Conservation (phyloP, 2,113 vertebrate species). For the Chlorodrepanis virens region DNA sequence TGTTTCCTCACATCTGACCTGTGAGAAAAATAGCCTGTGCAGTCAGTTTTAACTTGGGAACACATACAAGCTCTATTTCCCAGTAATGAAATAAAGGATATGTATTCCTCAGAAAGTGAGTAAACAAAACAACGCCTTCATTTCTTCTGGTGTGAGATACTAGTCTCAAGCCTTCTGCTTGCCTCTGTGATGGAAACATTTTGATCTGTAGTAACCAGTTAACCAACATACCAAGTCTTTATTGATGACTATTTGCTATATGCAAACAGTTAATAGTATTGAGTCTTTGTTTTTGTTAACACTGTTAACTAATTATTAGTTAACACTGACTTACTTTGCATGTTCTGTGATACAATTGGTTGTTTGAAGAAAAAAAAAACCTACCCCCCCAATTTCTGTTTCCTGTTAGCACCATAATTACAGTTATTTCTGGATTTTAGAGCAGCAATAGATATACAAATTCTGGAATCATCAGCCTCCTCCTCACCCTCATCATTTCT, state of each 20-base stretch:
- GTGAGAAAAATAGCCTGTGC: conserved; percentile 32
- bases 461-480: neutral
- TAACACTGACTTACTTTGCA: neutral
- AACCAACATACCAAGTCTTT: neutral
- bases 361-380: neutral
- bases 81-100: neutral
- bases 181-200: neutral
- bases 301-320: neutral
- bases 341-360: neutral
- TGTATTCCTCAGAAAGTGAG: conserved; percentile 16
- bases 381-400: neutral
- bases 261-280: neutral
- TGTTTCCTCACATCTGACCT: conserved; percentile 62
- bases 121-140: neutral
- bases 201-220: neutral
- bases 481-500: neutral
- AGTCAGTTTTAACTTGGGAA: conserved; percentile 51
- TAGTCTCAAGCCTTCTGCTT: neutral
- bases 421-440: neutral
- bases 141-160: neutral
- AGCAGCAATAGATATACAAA: neutral
- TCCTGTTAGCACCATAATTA: neutral
- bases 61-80: neutral
- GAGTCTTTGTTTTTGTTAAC: neutral
- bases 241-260: neutral